These are phyloP conservation scores for Osmerus mordax DNA, from an alignment of 2,113 vertebrate species.

Conservation along the genomic window DNA sequence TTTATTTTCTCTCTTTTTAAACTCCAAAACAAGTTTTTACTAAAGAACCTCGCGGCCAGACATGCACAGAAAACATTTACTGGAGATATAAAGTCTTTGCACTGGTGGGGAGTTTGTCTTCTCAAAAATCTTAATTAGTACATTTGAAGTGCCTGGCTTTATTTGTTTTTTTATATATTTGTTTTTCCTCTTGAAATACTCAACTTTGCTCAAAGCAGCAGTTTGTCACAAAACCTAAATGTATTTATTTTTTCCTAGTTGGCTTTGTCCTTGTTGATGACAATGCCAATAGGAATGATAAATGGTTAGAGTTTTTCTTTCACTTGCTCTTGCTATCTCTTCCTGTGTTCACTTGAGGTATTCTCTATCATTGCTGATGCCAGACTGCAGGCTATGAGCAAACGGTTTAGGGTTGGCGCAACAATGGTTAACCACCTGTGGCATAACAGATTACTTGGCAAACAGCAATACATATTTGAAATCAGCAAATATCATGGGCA, in stretches of 20 bases:
- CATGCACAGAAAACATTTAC: slow-evolving; percentile 32
- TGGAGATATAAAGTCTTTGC: slow-evolving; percentile 28
- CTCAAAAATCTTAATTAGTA: slow-evolving; percentile 24
- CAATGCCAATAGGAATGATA: background rate
- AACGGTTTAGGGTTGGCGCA: too few species aligned
- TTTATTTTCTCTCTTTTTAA: slow-evolving; percentile 26
- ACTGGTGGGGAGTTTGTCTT: slow-evolving; percentile 25
- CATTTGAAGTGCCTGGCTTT: slow-evolving; percentile 30
- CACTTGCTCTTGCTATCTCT: background rate
- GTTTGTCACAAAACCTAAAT: background rate
- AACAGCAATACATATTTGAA: too few species aligned
- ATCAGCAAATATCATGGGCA: too few species aligned
- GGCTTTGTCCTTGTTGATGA: background rate
- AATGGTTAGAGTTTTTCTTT: background rate
- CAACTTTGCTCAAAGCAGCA: background rate
- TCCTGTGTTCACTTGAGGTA: background rate
- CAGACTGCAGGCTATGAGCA: too few species aligned
- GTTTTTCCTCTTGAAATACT: slow-evolving; percentile 4
- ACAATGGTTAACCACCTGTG: too few species aligned
- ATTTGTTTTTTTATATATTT: background rate
- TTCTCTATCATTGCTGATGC: background rate
- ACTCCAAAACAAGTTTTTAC: slow-evolving; percentile 15
- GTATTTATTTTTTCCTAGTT: background rate
- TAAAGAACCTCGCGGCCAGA: slow-evolving; percentile 19
- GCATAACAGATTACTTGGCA: too few species aligned